These are phyloP conservation scores for Drosophila formosana DNA, from an alignment of 2,888 invertebrate species.

Conservation along the genomic window DNA sequence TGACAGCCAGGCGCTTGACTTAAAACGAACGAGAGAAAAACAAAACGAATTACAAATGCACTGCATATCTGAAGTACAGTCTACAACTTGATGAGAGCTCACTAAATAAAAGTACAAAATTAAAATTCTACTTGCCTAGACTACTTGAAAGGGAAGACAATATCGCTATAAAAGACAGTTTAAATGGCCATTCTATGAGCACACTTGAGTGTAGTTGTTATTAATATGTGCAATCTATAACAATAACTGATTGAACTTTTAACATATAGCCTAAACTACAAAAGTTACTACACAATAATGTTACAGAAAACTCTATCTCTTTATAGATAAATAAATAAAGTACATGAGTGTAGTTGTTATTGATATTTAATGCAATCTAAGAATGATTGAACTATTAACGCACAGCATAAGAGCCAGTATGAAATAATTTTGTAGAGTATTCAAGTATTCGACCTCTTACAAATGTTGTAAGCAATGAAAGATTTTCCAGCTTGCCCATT, in stretches of 20 bases:
- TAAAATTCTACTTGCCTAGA: neutral
- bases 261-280: too few relatives aligned
- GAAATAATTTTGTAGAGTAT: slow-evolving; percentile 3
- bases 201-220: neutral
- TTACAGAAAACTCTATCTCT: too few relatives aligned
- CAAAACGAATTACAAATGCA: slow-evolving; percentile 40
- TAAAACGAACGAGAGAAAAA: slow-evolving; percentile 46
- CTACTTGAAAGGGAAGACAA: neutral
- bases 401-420: too few relatives aligned
- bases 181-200: too few relatives aligned
- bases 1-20: slow-evolving; percentile 67
- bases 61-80: slow-evolving; percentile 3
- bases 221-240: neutral
- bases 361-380: too few relatives aligned
- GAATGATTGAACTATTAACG: too few relatives aligned
- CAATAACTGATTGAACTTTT: neutral
- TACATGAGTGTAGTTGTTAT: too few relatives aligned
- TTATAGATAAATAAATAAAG: too few relatives aligned
- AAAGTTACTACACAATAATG: too few relatives aligned
- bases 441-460: slow-evolving; percentile 3
- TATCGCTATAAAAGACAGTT: neutral
- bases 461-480: neutral
- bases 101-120: neutral
- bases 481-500: slow-evolving; percentile 48
- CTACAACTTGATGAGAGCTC: too few relatives aligned